Conservation (phyloP, 2,113 vertebrate genomes). For the Macaca fascicularis region DNA sequence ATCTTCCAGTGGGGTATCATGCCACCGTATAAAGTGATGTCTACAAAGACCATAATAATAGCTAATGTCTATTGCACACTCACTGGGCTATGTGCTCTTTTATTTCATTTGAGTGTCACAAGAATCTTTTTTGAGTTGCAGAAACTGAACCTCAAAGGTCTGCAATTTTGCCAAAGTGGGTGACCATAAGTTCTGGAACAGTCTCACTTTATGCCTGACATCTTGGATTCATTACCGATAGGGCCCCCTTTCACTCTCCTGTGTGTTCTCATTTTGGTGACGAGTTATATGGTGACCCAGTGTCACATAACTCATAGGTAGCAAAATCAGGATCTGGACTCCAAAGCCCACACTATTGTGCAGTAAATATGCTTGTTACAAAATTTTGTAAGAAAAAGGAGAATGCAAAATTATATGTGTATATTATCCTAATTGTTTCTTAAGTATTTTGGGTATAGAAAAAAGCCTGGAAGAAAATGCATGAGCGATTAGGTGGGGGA, state of each 20-base stretch:
- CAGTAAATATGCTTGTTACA: neutral
- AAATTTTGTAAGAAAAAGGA: neutral
- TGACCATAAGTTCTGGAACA: neutral
- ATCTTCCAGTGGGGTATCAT: neutral
- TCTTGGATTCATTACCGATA: neutral
- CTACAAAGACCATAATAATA: neutral
- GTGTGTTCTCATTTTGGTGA: neutral
- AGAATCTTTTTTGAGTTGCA: neutral
- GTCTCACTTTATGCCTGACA: neutral
- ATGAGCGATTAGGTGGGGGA: neutral
- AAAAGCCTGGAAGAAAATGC: neutral
- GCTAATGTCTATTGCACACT: too few relatives aligned
- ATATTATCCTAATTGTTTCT: neutral
- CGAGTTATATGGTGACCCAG: neutral
- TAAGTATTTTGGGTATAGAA: neutral
- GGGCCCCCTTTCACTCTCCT: neutral
- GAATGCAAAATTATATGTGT: neutral
- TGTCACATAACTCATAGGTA: neutral
- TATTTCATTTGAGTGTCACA: neutral
- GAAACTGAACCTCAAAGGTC: neutral
- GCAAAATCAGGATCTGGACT: neutral
- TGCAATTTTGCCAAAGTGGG: neutral
- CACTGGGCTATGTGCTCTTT: neutral
- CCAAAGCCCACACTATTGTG: neutral
- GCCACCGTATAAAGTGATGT: neutral